Evolutionary conservation across 2,797 vertebrate species (phyloP), one percentile per base, ranked within the genome.

Genomic region (Austrolebias charrua): DNA sequence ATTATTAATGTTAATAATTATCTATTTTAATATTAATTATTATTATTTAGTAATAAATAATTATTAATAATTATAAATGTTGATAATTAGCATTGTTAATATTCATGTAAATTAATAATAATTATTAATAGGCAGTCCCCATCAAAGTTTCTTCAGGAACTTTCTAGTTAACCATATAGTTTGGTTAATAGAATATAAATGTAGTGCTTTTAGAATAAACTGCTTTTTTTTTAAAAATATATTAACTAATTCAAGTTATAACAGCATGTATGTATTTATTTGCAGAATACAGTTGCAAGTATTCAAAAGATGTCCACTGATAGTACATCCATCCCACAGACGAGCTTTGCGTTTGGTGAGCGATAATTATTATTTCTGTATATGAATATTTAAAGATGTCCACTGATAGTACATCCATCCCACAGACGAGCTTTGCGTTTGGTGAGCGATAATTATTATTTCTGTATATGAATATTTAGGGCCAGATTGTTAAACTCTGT

Each of bases 321-420:
- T 31, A 55, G 55, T 49, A 24, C 72, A 19, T 24, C 76, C 4
- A 15, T 63, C 9, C 20, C 81, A 43, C 82, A 86, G 53, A 12
- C 69, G 2, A 14, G 79, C 58, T 93, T 92, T 29, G 50, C 88
- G 24, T 93, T 93, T 71, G 89, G 92, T 93, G 71, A 86, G 87
- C 44, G n/a, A 2, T 9, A 4, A 40, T 42, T 16, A 1, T 4
- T 42, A 11, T 14, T 33, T 11, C 40, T 14, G 1, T 42, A 2
- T 42, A 4, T 42, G 40, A 12, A 40, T 38, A n/a, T n/a, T n/a
- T n/a, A n/a, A n/a, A n/a, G n/a, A n/a, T 83, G 7, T 29, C 86
- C 1, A 0, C 69, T 28, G 92, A 91, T 31, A 55, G 55, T 49
- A 24, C 72, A 19, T 24, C 76, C 4, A 15, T 63, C 9, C 20